Evolutionary conservation across 2,888 invertebrate genomes (phyloP).

Genomic region (Drosophila borealis): DNA sequence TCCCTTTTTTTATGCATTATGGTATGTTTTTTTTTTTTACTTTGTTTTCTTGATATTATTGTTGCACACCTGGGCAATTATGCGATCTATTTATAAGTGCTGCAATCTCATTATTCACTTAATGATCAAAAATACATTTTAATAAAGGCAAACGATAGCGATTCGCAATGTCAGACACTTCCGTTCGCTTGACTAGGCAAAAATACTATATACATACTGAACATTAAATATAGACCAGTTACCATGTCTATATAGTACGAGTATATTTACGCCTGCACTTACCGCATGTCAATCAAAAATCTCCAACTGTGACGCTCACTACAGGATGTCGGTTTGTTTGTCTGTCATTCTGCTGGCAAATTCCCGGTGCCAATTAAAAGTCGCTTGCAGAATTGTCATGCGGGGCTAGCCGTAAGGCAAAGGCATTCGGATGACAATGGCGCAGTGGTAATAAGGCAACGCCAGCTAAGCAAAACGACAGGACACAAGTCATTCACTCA

Average conservation of each 20-base stretch:
- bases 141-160: constrained; percentile 47
- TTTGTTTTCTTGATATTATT: constrained; percentile 15
- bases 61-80: constrained; percentile 65
- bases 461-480: constrained; percentile 21
- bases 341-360: constrained; percentile 54
- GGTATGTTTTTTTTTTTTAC: background rate
- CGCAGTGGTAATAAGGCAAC: constrained; percentile 60
- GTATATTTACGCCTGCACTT: constrained; percentile 50
- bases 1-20: constrained; percentile 4
- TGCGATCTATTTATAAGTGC: constrained; percentile 35
- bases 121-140: constrained; percentile 72
- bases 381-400: constrained; percentile 64
- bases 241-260: constrained; percentile 4
- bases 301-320: constrained; percentile 62
- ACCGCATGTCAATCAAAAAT: constrained; percentile 69
- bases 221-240: constrained; percentile 36
- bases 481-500: constrained; percentile 47
- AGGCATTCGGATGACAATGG: constrained; percentile 65
- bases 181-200: constrained; percentile 67
- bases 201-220: constrained; percentile 12
- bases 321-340: constrained; percentile 49
- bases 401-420: constrained; percentile 34
- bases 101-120: constrained; percentile 54
- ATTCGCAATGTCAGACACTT: constrained; percentile 50
- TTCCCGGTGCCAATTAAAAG: constrained; percentile 74